Evolutionary conservation across 2,888 invertebrate species (phyloP).

Genomic region (Caenorhabditis sp.): DNA sequence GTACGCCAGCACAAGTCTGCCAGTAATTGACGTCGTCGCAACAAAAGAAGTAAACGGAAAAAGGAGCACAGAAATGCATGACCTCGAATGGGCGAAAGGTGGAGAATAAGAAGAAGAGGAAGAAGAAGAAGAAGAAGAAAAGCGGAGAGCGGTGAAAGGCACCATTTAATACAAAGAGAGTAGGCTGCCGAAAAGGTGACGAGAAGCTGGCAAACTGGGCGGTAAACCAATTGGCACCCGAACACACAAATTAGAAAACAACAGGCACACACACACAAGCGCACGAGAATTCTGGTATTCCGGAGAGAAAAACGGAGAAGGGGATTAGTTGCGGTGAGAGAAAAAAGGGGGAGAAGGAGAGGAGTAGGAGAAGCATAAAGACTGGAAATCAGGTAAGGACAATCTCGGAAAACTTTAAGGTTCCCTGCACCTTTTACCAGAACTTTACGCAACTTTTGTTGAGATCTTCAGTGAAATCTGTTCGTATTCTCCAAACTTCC

Average conservation of each 20-base stretch:
- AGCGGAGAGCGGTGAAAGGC: conserved; percentile 12
- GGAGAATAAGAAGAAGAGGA: not conserved
- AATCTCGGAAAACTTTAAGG: no score
- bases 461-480: no score
- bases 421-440: no score
- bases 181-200: conserved; percentile 2
- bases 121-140: conserved; percentile 7
- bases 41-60: conserved; percentile 17
- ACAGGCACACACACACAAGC: not conserved
- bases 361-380: no score
- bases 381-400: no score
- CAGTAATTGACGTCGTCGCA: conserved; percentile 29
- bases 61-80: conserved; percentile 46
- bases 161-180: conserved; percentile 7
- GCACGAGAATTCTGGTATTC: not conserved
- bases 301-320: not conserved
- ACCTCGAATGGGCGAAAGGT: conserved; percentile 31
- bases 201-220: not conserved
- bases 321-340: conserved; percentile 2
- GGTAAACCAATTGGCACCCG: conserved; percentile 38
- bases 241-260: conserved; percentile 36
- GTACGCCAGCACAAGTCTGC: not conserved
- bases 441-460: no score
- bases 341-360: not conserved
- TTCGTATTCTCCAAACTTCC: no score